Evolutionary conservation across 2,113 vertebrate species (phyloP), one percentile per base, ranked within the genome.

Genomic region (Laticauda colubrina): DNA sequence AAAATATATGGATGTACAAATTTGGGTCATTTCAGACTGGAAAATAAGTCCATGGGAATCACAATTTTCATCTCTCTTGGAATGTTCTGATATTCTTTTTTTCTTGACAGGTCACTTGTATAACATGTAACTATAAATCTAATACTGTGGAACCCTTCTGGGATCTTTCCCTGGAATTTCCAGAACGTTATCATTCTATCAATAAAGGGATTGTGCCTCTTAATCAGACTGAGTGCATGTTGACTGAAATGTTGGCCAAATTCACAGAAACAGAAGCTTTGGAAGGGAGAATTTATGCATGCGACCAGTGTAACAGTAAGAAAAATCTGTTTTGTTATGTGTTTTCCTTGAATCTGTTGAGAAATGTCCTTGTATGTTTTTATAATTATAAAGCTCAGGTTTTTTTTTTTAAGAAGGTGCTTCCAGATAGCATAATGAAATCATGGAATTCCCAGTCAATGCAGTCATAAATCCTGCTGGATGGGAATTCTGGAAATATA

Each of bases 271-370:
- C 98, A 1, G 99, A 99, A 96, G 98, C 98, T 88, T 98, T 99
- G 94, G 99, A 99, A 96, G 99, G 99, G 64, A 98, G 98, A 96
- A 99, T 99, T 96, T 99, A 99, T 21, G 99, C 99, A n/a, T 99
- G 99, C 92, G 99, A 99, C 98, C 98, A 98, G 93, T 99, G 99
- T 98, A 99, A 99, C 98, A 98, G 99, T 99, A 89, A 99, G 99
- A 98, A 75, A 8, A 1, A 29, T 43, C 88, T 89, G 89, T 69
- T 92, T 15, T 59, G 20, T 12, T 1, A 12, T 2, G 34, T 92
- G 56, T 90, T 39, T 54, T 14, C 86, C 20, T 55, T 0, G 0
- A 54, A 54, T 11, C 10, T 12, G 91, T 43, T 90, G 34, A 48
- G 91, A 85, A 2, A 11, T 56, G 51, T 54, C n/a, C 24, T n/a